Base-by-base conservation (phyloP, 2,888 invertebrate genomes). In the Harpagoxenus sublaevis region DNA sequence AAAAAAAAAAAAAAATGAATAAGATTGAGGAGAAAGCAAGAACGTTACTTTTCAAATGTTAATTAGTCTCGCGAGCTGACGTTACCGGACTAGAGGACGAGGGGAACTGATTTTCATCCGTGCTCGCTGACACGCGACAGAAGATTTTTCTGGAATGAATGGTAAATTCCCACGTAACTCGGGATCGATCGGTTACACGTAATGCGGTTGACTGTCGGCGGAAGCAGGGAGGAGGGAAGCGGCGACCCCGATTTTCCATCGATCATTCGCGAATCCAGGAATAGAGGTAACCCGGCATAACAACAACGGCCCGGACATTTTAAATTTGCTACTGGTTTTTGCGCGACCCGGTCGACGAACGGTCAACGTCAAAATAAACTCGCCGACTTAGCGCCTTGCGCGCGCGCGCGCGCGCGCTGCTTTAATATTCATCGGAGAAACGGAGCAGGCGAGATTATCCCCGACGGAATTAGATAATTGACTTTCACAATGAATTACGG, bases 401-500 rank as follows among this genome's bases (percentile, higher is more conserved):
- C 55, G 31, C 60, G 42, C 6, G 35, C 48, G 53, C 55, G 31
- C 55, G 31, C 60, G 42, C 45, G 42, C 18, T 9, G 18, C n/a
- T 53, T 79, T 62, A 62, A 70, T 62, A 48, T 62, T 62, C 48
- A 23, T 57, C 60, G 71, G 84, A 82, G 87, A 89, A 89, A 86
- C 75, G 68, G 79, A 2, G 45, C 60, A n/a, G 12, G 23, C 28
- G n/a, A n/a, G n/a, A 81, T 62, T 71, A 70, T 70, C 48, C 48
- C 78, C 55, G 71, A 84, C 77, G 75, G 85, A 89, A 85, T 86
- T 83, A 84, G 84, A 89, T 86, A 86, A 89, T 88, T 86, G 84
- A 86, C 88, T 88, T 89, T 89, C 89, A 88, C 89, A 78, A 60
- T 60, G 48, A 88, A 87, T 87, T 86, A 89, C 70, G 28, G 12